Evolutionary conservation across 92 coral and sea anemone species (phyloP).

Genomic region (Phenganax marumi): DNA sequence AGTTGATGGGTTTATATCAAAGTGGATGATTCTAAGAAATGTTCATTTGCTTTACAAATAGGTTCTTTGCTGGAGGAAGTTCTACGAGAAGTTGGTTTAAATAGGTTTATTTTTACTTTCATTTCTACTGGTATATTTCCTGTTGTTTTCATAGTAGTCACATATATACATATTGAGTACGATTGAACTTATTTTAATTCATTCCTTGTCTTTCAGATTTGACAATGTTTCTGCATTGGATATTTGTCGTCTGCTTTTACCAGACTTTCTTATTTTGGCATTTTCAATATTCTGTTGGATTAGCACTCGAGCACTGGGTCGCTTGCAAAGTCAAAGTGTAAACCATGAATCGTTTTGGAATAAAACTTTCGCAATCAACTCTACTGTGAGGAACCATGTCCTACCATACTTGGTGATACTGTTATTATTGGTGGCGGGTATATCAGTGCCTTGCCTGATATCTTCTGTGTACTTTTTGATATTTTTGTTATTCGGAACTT

Average conservation of each 20-base stretch:
- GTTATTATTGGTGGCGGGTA: conserved; percentile 84
- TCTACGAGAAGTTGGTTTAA: conserved; percentile 82
- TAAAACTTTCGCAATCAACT: neutral
- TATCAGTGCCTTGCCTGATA: conserved; percentile 77
- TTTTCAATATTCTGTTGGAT: conserved; percentile 70
- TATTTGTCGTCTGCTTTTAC: conserved; percentile 72
- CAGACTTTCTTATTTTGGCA: conserved; percentile 77
- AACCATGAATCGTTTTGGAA: conserved; percentile 47
- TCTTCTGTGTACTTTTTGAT: conserved; percentile 78
- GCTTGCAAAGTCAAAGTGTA: conserved; percentile 44
- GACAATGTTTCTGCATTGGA: conserved; percentile 83
- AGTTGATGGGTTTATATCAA: neutral
- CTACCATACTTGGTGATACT: conserved; percentile 79
- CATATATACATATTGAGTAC: neutral
- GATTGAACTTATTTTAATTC: neutral
- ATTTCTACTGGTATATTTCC: neutral
- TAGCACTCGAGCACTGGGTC: conserved; percentile 67
- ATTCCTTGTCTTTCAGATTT: conserved; percentile 59
- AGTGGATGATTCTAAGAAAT: neutral
- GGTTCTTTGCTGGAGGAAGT: conserved; percentile 84
- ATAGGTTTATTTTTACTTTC: conserved; percentile 58
- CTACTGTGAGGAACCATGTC: conserved; percentile 62
- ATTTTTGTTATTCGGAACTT: conserved; percentile 78
- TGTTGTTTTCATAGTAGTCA: neutral
- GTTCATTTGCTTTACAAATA: neutral